Evolutionary conservation across 37 sponge, comb jelly and placozoan genomes (phyloP), one percentile per base, ranked within the genome.

Genomic region (Chondrilla cf. caribensis): DNA sequence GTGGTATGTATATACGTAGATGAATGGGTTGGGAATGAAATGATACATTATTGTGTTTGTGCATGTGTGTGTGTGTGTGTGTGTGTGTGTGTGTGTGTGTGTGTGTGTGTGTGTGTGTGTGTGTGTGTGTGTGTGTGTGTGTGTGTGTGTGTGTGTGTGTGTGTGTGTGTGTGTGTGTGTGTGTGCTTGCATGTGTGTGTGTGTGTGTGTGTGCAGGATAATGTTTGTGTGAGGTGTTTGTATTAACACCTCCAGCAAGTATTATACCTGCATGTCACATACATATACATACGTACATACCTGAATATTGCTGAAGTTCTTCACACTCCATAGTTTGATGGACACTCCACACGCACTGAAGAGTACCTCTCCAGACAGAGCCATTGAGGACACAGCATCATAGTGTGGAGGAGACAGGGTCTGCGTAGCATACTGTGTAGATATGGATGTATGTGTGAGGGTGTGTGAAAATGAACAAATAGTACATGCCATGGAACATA

Each of bases 361-460:
- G 9, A 47, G 51, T 47, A 47, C 51, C 9, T 47, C 51, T 11
- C 51, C 51, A 47, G 51, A 47, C 26, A 88, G 40, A 21, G 82
- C 90, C 58, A 93, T 75, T 2, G 90, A 83, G 0, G 93, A 84
- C 31, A 93, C 90, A 18, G 93, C 89, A 81, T 93, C 93, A 75
- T 93, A 93, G 80, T 93, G 93, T 26, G 87, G 85, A 70, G 93
- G 93, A 40, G 70, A 77, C 22, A 93, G 82, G 65, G 93, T 93
- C 42, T 79, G 75, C 42, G 75, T 54, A 11, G 89, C 78, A 0
- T 58, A 14, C 82, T 86, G 51, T 47, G 51, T 47, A 11, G 6
- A 11, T 47, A 11, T 47, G 51, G 6, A 11, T 47, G 51, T 47
- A 11, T 47, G 51, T 47, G 51, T 47, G 51, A n/a, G n/a, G n/a